Evolutionary conservation across 2,888 invertebrate species (phyloP), one percentile per base, ranked within the genome.

Genomic region (Galerucella pusilla): DNA sequence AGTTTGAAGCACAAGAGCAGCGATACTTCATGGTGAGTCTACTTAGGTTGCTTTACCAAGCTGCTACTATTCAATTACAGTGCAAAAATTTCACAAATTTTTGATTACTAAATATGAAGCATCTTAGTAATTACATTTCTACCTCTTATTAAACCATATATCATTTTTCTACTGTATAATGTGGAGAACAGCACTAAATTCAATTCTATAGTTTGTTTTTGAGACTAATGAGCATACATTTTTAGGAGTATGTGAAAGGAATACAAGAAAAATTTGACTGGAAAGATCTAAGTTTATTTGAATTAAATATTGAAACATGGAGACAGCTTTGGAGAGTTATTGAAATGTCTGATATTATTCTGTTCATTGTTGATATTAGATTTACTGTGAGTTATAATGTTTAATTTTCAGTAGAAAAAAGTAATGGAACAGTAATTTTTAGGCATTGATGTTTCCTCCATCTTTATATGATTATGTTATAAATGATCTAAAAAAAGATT

Each of bases 291-390:
- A 96, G 97, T 67, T 94, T 96, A 83, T 97, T 97, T 86, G 98
- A 98, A 86, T 86, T 97, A 75, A 98, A 98, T 88, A 88, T 98
- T 80, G 98, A 98, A 88, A 98, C 98, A 0, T 98, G 98, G 98
- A 88, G 98, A 14, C 98, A 98, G 83, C 87, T 98, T 77, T 98
- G 98, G 98, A 89, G 98, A 59, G 98, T 98, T 0, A 85, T 97
- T 7, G 98, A 98, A 87, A 96, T 97, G 92, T 96, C 97, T 0
- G 98, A 98, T 84, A 89, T 98, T 45, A 85, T 98, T 14, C 88
- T 98, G 12, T 90, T 96, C 10, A 95, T 98, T 77, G 94, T 96
- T 0, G 98, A 98, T 86, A 94, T 97, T 65, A 90, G 97, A 84
- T 97, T 91, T 87, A 91, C 96, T 9, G 95, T 95, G 87, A 90